phyloP scores from a whole-genome alignment of 2,113 vertebrate genomes.

The Emydura subglobosa region DNA sequence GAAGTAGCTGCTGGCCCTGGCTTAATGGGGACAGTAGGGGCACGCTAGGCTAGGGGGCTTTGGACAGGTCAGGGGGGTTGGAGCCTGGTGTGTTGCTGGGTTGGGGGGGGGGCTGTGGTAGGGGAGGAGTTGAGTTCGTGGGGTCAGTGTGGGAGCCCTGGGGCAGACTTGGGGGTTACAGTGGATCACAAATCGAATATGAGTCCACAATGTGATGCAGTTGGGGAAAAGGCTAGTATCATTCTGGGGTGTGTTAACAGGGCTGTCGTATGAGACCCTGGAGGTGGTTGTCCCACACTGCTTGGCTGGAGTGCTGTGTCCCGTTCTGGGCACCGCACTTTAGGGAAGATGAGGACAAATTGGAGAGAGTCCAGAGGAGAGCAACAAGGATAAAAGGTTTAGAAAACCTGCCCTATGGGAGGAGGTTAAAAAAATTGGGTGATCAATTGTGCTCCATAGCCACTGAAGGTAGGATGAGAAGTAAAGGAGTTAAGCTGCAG shows the following conservation, averaged over 20 bases:
- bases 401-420: not conserved
- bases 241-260: not conserved
- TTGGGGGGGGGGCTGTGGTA: too few relatives aligned
- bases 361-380: not conserved
- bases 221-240: not conserved
- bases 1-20: not conserved
- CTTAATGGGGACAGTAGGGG: not conserved
- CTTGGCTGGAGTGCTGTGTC: not conserved
- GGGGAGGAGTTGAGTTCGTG: not conserved
- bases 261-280: not conserved
- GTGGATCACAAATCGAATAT: not conserved
- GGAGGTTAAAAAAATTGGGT: not conserved
- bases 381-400: not conserved
- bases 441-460: not conserved
- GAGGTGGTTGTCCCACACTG: not conserved
- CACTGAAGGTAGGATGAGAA: not conserved
- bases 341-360: not conserved
- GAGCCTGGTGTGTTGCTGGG: not conserved
- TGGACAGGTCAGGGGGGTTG: not conserved
- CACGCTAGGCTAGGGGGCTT: fast-evolving
- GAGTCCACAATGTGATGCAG: too few relatives aligned
- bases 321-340: not conserved
- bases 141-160: not conserved
- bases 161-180: not conserved
- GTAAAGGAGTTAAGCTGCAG: not conserved